Percentiles rank a stretch among this genome's conserved stretches.
Evolutionary conservation across 2,113 vertebrate species (phyloP).

Genomic region (Leptodactylus fuscus): DNA sequence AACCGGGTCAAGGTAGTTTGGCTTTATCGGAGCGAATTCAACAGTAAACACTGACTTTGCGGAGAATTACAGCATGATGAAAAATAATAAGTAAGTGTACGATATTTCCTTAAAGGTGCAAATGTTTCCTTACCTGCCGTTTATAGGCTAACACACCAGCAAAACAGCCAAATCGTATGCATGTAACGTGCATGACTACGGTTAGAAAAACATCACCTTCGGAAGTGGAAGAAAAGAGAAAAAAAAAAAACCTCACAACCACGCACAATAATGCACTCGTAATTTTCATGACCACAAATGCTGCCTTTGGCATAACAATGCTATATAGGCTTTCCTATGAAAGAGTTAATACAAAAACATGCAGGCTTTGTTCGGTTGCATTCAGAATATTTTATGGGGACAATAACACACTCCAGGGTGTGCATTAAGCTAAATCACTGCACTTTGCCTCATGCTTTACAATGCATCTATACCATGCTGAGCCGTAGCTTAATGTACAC

Average conservation of each 20-base stretch:
- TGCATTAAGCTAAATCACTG: constrained; percentile 59
- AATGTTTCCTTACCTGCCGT: not conserved
- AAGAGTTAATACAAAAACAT: constrained; percentile 52
- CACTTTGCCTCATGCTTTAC: constrained; percentile 57
- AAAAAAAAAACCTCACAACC: not conserved
- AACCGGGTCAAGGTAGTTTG: not conserved
- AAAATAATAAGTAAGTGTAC: not conserved
- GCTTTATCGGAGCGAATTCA: not conserved
- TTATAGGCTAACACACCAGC: too few relatives aligned
- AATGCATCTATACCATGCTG: constrained; percentile 59
- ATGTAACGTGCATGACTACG: not conserved
- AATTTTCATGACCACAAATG: not conserved
- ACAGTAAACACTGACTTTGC: not conserved
- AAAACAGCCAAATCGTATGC: not conserved
- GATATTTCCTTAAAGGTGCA: not conserved
- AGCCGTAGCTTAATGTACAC: constrained; percentile 58
- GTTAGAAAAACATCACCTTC: not conserved
- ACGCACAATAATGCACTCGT: not conserved
- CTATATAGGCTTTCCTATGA: not conserved
- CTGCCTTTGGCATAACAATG: constrained; percentile 22
- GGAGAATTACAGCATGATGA: not conserved
- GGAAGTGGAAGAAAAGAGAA: not conserved
- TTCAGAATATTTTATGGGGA: constrained; percentile 59
- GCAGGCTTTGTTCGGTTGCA: constrained; percentile 53
- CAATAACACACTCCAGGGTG: constrained; percentile 58